Evolutionary conservation across 2,113 vertebrate species (phyloP).

Genomic region (Oreochromis tanganicae): DNA sequence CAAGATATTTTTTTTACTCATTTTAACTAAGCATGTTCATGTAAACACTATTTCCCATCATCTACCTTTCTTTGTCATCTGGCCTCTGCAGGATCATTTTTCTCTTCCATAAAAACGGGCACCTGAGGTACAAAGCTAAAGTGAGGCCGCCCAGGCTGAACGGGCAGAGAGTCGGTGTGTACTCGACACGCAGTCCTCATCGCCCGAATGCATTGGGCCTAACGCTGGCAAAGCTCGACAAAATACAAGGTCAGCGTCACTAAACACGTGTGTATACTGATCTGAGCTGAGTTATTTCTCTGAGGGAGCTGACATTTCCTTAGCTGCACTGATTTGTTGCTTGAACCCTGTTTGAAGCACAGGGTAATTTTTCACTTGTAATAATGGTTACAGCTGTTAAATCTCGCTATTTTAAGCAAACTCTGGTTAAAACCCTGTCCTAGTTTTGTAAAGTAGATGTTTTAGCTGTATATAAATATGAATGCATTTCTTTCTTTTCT

Average conservation of each 20-base stretch:
- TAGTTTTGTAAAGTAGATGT: not conserved
- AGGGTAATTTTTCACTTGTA: not conserved
- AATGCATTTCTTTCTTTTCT: not conserved
- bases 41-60: not conserved
- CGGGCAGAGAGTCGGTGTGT: constrained; percentile 80
- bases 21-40: not conserved
- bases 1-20: not conserved
- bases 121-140: constrained; percentile 82
- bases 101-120: constrained; percentile 87
- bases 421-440: not conserved
- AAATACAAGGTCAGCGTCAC: constrained; percentile 70
- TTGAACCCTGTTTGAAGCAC: not conserved
- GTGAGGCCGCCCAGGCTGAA: constrained; percentile 84
- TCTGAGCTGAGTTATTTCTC: not conserved
- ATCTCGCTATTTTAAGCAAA: not conserved
- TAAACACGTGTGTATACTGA: not conserved
- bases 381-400: not conserved
- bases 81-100: constrained; percentile 80
- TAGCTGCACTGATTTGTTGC: not conserved
- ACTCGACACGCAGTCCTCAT: constrained; percentile 86
- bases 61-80: not conserved
- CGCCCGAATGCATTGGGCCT: constrained; percentile 83
- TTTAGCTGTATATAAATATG: not conserved
- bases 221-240: constrained; percentile 80
- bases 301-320: not conserved